phyloP scores from a whole-genome alignment of 2,888 invertebrate genomes.

The Lycophotia porphyrea region DNA sequence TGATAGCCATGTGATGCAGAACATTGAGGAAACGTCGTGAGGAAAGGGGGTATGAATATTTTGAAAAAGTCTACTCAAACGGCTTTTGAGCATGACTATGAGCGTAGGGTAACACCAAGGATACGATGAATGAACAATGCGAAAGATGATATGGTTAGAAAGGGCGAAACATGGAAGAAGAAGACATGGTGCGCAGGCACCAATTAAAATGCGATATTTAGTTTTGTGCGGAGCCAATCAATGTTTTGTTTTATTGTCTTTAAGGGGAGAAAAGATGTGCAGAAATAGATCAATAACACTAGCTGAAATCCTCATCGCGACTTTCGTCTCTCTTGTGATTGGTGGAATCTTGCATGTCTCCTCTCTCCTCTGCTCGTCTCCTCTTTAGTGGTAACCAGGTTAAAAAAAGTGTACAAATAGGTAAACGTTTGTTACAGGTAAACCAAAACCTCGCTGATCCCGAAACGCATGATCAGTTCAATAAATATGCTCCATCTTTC shows the following conservation, averaged over 20 bases:
- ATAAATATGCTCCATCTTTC: conserved; percentile 31
- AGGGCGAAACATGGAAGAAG: too few relatives aligned
- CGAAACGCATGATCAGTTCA: fast-evolving
- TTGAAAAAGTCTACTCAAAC: background rate
- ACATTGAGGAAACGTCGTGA: background rate
- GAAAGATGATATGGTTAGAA: background rate
- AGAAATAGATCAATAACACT: background rate
- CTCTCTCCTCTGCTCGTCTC: background rate
- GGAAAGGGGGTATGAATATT: background rate
- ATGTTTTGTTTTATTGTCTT: background rate
- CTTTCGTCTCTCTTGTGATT: background rate
- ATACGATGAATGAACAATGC: background rate
- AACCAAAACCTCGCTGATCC: background rate
- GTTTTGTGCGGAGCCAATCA: background rate
- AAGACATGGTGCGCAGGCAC: too few relatives aligned
- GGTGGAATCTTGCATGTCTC: background rate
- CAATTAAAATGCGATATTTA: background rate
- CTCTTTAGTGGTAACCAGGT: background rate
- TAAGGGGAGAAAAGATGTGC: too few relatives aligned
- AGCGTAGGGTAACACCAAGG: background rate
- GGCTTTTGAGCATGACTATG: background rate
- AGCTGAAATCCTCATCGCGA: background rate
- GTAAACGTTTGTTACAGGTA: conserved; percentile 39
- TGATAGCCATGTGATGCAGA: background rate
- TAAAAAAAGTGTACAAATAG: background rate